Evolutionary conservation across 2,113 vertebrate species (phyloP), one percentile per base, ranked within the genome.

Genomic region (Cepphus grylle): DNA sequence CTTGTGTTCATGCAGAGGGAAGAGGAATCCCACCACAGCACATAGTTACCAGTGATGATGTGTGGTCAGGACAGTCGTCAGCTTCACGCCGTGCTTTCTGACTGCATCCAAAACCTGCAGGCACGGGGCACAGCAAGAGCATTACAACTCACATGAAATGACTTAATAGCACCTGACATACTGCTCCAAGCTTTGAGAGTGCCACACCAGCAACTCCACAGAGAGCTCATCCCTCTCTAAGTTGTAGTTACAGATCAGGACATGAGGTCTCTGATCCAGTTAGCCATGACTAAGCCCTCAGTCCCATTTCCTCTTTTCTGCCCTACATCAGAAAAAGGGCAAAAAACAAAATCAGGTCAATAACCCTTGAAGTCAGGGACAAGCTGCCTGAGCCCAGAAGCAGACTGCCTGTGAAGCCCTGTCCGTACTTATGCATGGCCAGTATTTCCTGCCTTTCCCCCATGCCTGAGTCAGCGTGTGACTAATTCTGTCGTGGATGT

Each of bases 11-110:
- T 7, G 21, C 47, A 6, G 11, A 77, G 27, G 65, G 10, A 36
- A 23, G 43, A 62, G 62, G 34, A 30, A 34, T 4, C 12, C 32
- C 76, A 40, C 29, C 3, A 2, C 15, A 66, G 70, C 20, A 45
- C 67, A 32, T 0, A 36, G 91, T 97, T 96, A 99, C 99, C 99
- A 99, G 98, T 99, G 99, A 97, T 99, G 99, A 94, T 99, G 99
- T 6, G 99, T 99, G 47, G 99, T 99, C 93, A 99, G 97, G 76
- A 99, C 98, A 1, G 99, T 99, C 58, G 99, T 99, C 90, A 99
- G 98, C 96, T 97, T 99, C 83, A 99, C 99, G 0, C 98, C 98
- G 0, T 99, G 99, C 96, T 99, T 99, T 77, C 96, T 99, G 82
- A 98, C 98, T 2, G 98, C 98, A 43, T 99, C 99, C 83, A 99